Conservation (phyloP, 2,113 vertebrate genomes). For the Muntiacus muntjak region DNA sequence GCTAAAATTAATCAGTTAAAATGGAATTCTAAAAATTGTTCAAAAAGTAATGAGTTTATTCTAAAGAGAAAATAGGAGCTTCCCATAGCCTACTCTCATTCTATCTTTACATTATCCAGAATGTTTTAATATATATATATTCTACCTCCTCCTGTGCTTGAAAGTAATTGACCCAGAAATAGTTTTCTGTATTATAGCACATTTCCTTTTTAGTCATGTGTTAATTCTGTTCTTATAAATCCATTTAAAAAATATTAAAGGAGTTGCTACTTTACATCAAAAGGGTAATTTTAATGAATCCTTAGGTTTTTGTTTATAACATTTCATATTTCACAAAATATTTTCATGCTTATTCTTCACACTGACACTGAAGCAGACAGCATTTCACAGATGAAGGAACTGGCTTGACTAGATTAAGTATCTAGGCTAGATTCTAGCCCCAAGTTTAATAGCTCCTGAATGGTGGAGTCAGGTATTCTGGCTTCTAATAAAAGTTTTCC, state of each 20-base stretch:
- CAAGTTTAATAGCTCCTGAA: neutral
- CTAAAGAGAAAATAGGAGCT: neutral
- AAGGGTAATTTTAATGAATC: neutral
- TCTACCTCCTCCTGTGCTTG: neutral
- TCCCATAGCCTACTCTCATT: neutral
- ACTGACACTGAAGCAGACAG: neutral
- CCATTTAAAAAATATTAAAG: neutral
- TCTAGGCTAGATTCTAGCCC: neutral
- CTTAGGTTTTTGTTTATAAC: neutral
- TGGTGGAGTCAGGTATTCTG: neutral
- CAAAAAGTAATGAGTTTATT: neutral
- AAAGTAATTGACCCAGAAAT: neutral
- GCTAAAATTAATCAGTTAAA: neutral
- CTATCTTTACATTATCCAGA: neutral
- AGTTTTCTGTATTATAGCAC: neutral
- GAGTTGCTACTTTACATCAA: neutral
- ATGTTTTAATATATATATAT: neutral
- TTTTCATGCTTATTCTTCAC: neutral
- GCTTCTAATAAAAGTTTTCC: neutral
- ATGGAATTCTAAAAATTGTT: neutral
- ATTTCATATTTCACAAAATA: neutral
- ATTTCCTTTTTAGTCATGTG: neutral
- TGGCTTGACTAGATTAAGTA: neutral
- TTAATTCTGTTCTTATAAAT: conserved; percentile 11
- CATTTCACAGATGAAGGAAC: neutral